These are phyloP conservation scores for Brotula barbata DNA, from an alignment of 2,797 vertebrate genomes.

Conservation along the genomic window DNA sequence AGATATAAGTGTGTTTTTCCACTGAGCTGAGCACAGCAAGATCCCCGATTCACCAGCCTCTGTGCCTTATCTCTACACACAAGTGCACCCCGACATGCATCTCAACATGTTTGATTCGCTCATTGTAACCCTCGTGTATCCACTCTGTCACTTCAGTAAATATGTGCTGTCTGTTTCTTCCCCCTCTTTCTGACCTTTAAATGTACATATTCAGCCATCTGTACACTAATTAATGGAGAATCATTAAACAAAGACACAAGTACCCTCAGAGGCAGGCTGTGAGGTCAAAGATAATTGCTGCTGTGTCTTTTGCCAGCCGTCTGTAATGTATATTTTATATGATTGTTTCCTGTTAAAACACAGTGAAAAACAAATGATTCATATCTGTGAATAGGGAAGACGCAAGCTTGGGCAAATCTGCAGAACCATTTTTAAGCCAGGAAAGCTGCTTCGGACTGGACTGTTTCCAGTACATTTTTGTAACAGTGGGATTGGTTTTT, in stretches of 20 bases:
- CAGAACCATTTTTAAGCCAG: slow-evolving; percentile 35
- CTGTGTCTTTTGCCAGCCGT: background rate
- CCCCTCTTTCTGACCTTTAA: slow-evolving; percentile 7
- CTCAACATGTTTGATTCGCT: slow-evolving; percentile 4
- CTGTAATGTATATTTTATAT: slow-evolving; percentile 13
- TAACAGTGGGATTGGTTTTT: slow-evolving; percentile 14
- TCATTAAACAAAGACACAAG: slow-evolving; percentile 27
- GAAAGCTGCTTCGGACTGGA: slow-evolving; percentile 13
- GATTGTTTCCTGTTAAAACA: slow-evolving; percentile 21
- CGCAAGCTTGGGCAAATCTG: slow-evolving; percentile 37
- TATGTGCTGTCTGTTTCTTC: background rate
- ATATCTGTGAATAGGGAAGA: slow-evolving; percentile 36
- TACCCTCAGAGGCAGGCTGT: slow-evolving; percentile 15
- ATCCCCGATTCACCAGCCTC: slow-evolving; percentile 18
- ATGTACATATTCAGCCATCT: slow-evolving; percentile 40
- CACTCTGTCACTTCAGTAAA: background rate
- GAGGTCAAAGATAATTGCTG: slow-evolving; percentile 67
- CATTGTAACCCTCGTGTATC: slow-evolving; percentile 18
- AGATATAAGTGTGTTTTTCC: slow-evolving; percentile 33
- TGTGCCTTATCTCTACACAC: slow-evolving; percentile 27
- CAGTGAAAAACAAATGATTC: slow-evolving; percentile 34
- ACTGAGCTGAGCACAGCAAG: slow-evolving; percentile 31
- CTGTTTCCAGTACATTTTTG: slow-evolving; percentile 17
- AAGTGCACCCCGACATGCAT: slow-evolving; percentile 29
- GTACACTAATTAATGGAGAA: slow-evolving; percentile 56